Base-by-base conservation (phyloP, 2,888 invertebrate species). In the Agrochola lota region DNA sequence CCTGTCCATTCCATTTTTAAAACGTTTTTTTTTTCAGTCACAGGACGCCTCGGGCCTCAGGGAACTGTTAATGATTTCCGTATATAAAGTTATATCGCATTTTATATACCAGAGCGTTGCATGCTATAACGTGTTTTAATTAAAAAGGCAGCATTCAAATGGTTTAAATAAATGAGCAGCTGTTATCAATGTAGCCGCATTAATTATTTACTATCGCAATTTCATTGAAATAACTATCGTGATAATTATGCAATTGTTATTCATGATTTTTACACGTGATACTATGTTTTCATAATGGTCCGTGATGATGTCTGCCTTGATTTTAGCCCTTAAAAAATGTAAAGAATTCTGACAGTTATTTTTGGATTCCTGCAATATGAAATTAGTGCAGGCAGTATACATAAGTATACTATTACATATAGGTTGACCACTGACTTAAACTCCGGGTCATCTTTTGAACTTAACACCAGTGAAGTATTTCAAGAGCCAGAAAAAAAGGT, bases 31-130 rank as follows among this genome's bases (percentile, higher is more conserved):
- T 20, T 78, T n/a, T 15, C 11, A 63, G 15, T 49, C n/a, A 26
- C 59, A 35, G 11, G 43, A 26, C 30, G 49, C 40, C 35, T 49
- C 59, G 17, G 49, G 49, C 40, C 35, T 49, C 59, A 12, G 49
- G 57, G 17, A 23, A 35, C 59, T 64, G n/a, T 59, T 78, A 72
- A 78, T 80, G 73, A 80, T 59, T 72, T 72, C 66, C 64, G 64
- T 52, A n/a, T 23, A 30, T 63, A 15, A 8, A n/a, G 0, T 12
- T 57, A 23, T 70, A 55, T 35, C 8, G 23, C 30, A 52, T 30
- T 57, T 71, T 52, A 26, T 59, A 17, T 30, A 17, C 6, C 15
- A 20, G 0, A 20, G 30, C n/a, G 60, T 43, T 59, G 43, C 35
- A 30, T 23, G 23, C 17, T 46, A 62, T 12, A 17, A 30, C 52